Percentiles rank a stretch among this genome's conserved stretches.
Conservation (phyloP, 2,113 vertebrate species). For the Chaetodon trifascialis region DNA sequence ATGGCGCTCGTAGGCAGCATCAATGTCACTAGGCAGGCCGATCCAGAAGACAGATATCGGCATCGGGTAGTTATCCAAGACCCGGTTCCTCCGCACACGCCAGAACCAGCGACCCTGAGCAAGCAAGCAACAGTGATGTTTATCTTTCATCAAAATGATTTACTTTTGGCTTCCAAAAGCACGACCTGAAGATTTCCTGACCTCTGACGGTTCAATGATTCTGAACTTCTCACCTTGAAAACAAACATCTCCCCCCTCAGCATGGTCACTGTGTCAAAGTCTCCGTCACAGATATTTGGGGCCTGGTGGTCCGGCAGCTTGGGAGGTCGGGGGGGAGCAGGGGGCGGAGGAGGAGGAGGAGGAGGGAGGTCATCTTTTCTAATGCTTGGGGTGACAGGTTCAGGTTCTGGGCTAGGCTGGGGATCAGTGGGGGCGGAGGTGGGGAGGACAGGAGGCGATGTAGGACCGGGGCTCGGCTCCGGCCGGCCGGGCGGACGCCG, state of each 20-base stretch:
- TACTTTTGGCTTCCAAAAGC: not conserved
- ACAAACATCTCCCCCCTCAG: conserved; percentile 87
- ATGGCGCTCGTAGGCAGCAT: conserved; percentile 94
- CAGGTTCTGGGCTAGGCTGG: not conserved
- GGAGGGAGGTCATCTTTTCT: conserved; percentile 58
- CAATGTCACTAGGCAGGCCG: conserved; percentile 91
- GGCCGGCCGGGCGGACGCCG: conserved; percentile 81
- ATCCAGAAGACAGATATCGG: conserved; percentile 95
- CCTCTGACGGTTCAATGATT: not conserved
- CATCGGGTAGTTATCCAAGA: conserved; percentile 97
- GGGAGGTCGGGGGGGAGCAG: conserved; percentile 81
- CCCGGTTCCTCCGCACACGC: conserved; percentile 93
- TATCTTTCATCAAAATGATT: not conserved
- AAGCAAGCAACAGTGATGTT: not conserved
- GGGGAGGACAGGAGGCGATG: conserved; percentile 55
- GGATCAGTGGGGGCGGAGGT: conserved; percentile 67
- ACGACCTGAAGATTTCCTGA: not conserved
- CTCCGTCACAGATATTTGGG: conserved; percentile 82
- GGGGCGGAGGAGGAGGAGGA: conserved; percentile 59
- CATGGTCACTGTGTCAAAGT: conserved; percentile 84
- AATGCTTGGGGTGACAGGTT: conserved; percentile 65
- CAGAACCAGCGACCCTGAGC: conserved; percentile 95
- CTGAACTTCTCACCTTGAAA: conserved; percentile 80
- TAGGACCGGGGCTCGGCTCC: conserved; percentile 76
- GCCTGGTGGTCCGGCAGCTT: conserved; percentile 83